phyloP scores from a whole-genome alignment of 2,888 invertebrate genomes.

The Volucella inanis region DNA sequence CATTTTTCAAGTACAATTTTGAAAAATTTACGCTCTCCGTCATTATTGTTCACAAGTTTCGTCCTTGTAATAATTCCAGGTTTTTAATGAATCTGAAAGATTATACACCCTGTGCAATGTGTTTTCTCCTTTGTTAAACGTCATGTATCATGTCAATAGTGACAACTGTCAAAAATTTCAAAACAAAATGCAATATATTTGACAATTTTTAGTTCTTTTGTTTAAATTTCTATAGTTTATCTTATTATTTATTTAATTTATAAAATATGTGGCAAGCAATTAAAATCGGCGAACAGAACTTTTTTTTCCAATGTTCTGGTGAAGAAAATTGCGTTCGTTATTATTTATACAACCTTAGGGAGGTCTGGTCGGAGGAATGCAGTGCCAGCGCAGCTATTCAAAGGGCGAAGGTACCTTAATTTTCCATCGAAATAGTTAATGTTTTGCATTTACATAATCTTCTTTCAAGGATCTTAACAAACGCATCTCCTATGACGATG shows the following conservation, averaged over 20 bases:
- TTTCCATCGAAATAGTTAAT: not conserved
- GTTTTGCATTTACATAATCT: slow-evolving; percentile 1
- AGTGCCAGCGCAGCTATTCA: slow-evolving; percentile 21
- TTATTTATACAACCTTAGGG: slow-evolving; percentile 75
- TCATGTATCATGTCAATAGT: not conserved
- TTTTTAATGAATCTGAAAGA: no score
- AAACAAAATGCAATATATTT: slow-evolving; percentile 9
- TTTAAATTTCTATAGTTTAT: slow-evolving; percentile 11
- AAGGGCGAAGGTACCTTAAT: slow-evolving; percentile 73
- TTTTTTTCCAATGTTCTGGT: slow-evolving; percentile 68
- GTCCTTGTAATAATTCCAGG: no score
- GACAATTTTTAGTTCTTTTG: not conserved
- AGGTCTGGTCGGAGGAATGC: slow-evolving; percentile 75
- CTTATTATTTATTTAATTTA: slow-evolving; percentile 1
- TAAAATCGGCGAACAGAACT: slow-evolving; percentile 84
- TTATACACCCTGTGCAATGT: no score
- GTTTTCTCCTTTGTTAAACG: no score
- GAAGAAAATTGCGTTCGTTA: slow-evolving; percentile 57
- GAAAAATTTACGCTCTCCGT: no score
- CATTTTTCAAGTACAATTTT: no score
- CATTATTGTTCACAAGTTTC: no score
- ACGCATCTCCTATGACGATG: slow-evolving; percentile 78
- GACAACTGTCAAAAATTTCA: slow-evolving; percentile 9
- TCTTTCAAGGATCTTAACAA: slow-evolving; percentile 78
- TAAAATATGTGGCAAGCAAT: slow-evolving; percentile 83